Percentiles rank a stretch among this genome's conserved stretches.
phyloP scores from a whole-genome alignment of 2,797 vertebrate species.

The Halcyon badia region DNA sequence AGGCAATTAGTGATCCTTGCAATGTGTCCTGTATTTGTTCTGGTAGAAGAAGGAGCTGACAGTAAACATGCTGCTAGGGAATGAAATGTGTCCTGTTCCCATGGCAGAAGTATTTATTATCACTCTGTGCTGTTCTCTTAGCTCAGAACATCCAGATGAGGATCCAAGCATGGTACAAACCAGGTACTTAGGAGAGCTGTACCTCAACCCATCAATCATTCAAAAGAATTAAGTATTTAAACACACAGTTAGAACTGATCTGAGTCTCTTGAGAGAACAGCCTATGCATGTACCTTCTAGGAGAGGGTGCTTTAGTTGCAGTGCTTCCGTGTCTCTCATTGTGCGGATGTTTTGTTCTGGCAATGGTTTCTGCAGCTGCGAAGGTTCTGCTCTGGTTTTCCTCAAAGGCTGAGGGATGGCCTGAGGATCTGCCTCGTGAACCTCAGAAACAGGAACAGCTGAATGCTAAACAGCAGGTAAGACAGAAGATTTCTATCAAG shows the following conservation, averaged over 20 bases:
- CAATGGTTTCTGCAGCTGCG: background rate
- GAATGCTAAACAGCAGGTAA: background rate
- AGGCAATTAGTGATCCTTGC: background rate
- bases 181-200: background rate
- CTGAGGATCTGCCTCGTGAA: background rate
- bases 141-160: background rate
- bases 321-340: background rate
- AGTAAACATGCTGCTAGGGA: background rate
- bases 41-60: background rate
- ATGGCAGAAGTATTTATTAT: background rate
- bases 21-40: background rate
- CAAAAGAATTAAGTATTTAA: constrained; percentile 13
- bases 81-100: background rate
- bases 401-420: background rate
- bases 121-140: background rate
- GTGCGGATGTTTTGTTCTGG: background rate
- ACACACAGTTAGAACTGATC: background rate
- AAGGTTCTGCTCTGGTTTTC: background rate
- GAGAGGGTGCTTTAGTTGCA: background rate
- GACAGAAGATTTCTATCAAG: background rate
- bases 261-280: background rate
- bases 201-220: background rate
- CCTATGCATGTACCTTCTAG: background rate
- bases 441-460: background rate
- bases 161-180: background rate